Conservation (phyloP, 2,888 invertebrate species). For the Dasypolia templi region DNA sequence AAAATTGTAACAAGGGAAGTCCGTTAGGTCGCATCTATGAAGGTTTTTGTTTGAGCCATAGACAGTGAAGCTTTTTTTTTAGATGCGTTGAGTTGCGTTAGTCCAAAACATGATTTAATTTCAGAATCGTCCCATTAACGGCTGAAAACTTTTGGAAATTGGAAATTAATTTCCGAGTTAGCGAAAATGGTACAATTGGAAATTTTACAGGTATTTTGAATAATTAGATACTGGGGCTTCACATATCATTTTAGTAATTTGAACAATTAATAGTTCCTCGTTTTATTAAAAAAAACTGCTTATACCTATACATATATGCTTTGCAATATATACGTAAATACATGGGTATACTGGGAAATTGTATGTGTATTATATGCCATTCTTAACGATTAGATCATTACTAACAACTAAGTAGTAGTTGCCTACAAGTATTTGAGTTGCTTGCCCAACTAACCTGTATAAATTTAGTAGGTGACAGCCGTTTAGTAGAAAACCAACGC, state of each 20-base stretch:
- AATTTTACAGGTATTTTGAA: conserved; percentile 85
- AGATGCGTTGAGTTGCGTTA: conserved; percentile 74
- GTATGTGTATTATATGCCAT: conserved; percentile 50
- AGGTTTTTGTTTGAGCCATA: conserved; percentile 59
- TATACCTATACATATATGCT: conserved; percentile 69
- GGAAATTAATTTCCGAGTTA: conserved; percentile 82
- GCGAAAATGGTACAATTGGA: conserved; percentile 88
- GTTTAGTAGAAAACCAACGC: conserved; percentile 69
- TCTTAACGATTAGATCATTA: conserved; percentile 47
- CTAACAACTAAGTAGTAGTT: conserved; percentile 51
- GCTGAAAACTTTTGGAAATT: conserved; percentile 86
- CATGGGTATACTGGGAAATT: conserved; percentile 62
- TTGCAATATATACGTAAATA: conserved; percentile 71
- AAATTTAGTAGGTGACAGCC: conserved; percentile 70
- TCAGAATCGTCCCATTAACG: conserved; percentile 86
- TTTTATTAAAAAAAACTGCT: conserved; percentile 64
- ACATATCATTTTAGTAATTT: conserved; percentile 70
- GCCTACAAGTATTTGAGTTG: conserved; percentile 58
- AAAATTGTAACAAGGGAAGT: conserved; percentile 51
- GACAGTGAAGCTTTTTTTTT: conserved; percentile 65
- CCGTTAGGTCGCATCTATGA: conserved; percentile 58
- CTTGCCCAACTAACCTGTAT: conserved; percentile 75
- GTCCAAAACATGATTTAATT: conserved; percentile 86
- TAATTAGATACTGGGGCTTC: conserved; percentile 83
- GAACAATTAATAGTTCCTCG: conserved; percentile 62